A percentile compares a stretch with the other conserved stretches of the same genome.
These are phyloP conservation scores for Oreohelix idahoensis DNA, from an alignment of 1,140 invertebrate genomes.

Conservation along the genomic window DNA sequence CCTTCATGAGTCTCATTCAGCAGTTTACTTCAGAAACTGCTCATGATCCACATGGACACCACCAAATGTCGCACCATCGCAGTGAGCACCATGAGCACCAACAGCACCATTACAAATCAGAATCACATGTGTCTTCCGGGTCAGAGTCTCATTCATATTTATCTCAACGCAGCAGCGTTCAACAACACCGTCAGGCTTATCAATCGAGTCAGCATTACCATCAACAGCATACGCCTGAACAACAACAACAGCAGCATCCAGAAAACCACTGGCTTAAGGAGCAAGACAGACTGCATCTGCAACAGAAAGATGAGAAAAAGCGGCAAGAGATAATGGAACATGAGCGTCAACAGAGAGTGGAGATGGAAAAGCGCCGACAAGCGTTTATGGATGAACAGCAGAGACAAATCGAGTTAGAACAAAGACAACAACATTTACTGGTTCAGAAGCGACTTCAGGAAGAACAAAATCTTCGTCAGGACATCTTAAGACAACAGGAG, in stretches of 20 bases:
- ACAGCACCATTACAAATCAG: conserved; percentile 1
- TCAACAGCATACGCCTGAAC: background rate
- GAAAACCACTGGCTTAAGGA: background rate
- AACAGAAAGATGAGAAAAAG: background rate
- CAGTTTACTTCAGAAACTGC: background rate
- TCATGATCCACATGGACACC: background rate
- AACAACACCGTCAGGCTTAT: conserved; percentile 22
- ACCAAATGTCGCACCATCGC: background rate
- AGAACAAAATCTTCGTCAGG: background rate
- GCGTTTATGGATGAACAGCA: background rate
- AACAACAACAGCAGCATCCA: background rate
- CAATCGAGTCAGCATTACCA: background rate
- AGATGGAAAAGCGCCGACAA: background rate
- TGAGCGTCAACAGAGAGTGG: background rate
- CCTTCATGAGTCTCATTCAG: background rate
- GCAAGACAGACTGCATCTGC: background rate
- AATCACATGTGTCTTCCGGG: background rate
- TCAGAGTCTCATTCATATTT: conserved; percentile 1
- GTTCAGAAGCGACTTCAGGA: background rate
- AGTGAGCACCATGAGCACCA: conserved; percentile 33
- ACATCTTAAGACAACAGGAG: background rate
- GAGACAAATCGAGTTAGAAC: background rate
- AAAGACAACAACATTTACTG: background rate
- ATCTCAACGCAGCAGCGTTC: background rate
- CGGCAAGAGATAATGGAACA: background rate